Evolutionary conservation across 2,113 vertebrate genomes (phyloP), one percentile per base, ranked within the genome.

Genomic region (Melanerpes aurifrons): DNA sequence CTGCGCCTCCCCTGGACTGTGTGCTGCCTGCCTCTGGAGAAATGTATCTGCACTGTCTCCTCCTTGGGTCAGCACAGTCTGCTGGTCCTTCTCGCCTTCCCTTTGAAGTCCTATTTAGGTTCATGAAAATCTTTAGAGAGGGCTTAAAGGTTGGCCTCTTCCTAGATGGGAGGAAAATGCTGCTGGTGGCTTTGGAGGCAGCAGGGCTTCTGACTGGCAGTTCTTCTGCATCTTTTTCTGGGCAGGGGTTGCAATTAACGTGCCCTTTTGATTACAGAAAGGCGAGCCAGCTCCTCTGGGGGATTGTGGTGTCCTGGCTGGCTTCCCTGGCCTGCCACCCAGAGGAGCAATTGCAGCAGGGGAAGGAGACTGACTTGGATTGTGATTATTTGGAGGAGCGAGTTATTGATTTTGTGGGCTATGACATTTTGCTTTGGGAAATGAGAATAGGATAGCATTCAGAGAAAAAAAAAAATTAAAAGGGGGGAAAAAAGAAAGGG

Each of bases 81-180:
- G 89, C 82, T 7, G 16, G 91, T 89, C 89, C 89, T 63, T 97
- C 97, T 97, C 90, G 5, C 90, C 95, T 96, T 93, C 81, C 95
- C 97, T 98, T 97, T 98, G 97, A 98, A 97, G 96, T 97, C 97
- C 87, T 97, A 90, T 98, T 97, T 97, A 97, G 70, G 96, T 68
- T 91, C 77, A 63, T 91, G 89, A 92, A 85, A 95, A 96, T 90
- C 47, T 94, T 78, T 93, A 92, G 93, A 15, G 31, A 69, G 86
- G 61, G 71, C 79, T 97, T 97, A 96, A 93, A 95, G 87, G 83
- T 75, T 97, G 91, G 89, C 86, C 92, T 40, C 43, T 89, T 92
- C 90, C 87, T 91, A 81, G 88, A 83, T 93, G 83, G 77, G 82
- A 95, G 31, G 66, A 79, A 87, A 93, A 89, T 73, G 58, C 47